phyloP scores from a whole-genome alignment of 2,888 invertebrate genomes.

The Diachrysia chrysitis region DNA sequence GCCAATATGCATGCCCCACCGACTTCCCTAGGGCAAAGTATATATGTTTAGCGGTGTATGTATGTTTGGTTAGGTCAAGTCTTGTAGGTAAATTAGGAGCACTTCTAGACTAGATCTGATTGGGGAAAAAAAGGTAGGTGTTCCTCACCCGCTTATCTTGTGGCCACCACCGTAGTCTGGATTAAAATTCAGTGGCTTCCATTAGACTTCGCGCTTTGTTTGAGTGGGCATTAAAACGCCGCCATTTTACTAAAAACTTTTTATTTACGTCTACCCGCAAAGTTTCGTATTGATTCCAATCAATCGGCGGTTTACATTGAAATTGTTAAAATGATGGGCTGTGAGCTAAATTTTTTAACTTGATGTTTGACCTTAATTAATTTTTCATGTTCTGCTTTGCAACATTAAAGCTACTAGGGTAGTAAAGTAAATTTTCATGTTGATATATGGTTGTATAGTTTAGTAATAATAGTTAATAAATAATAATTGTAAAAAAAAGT shows the following conservation, averaged over 20 bases:
- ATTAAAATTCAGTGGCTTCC: slow-evolving; percentile 68
- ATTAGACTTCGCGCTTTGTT: slow-evolving; percentile 63
- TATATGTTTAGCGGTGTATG: too few species aligned
- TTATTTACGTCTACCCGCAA: slow-evolving; percentile 33
- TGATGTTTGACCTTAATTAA: neutral
- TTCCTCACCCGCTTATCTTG: slow-evolving; percentile 16
- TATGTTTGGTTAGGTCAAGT: too few species aligned
- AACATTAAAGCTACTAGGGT: neutral
- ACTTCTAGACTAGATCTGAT: too few species aligned
- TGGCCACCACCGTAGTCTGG: slow-evolving; percentile 32
- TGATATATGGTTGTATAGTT: neutral
- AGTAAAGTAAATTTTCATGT: slow-evolving; percentile 2
- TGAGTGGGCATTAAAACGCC: slow-evolving; percentile 64
- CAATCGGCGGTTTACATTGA: slow-evolving; percentile 43
- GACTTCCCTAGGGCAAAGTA: too few species aligned
- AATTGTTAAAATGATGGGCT: slow-evolving; percentile 15
- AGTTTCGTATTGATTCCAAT: slow-evolving; percentile 47
- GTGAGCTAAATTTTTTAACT: slow-evolving; percentile 5
- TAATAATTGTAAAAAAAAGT: too few species aligned
- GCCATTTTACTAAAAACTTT: slow-evolving; percentile 47
- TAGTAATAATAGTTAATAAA: slow-evolving; percentile 4
- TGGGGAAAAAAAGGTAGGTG: too few species aligned
- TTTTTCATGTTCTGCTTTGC: slow-evolving; percentile 6
- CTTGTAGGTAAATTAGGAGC: too few species aligned
- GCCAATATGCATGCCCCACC: too few species aligned